Conservation (phyloP, 2,113 vertebrate genomes). For the Nesoenas mayeri region DNA sequence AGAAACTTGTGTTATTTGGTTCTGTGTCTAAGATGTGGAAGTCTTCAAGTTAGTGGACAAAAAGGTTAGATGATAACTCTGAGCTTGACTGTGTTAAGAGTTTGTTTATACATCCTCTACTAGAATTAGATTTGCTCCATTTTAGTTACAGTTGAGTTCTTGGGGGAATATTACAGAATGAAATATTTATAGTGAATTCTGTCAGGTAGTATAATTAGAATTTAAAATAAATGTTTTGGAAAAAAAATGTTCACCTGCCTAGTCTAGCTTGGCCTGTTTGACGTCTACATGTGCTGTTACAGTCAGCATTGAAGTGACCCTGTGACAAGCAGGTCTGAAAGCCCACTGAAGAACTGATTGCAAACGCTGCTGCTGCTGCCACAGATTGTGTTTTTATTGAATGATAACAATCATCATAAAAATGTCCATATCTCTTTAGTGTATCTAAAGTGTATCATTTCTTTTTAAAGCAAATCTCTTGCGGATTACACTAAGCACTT, state of each 20-base stretch:
- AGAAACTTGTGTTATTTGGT: background rate
- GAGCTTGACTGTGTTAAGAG: background rate
- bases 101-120: background rate
- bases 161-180: background rate
- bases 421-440: background rate
- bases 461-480: constrained; percentile 85
- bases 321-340: background rate
- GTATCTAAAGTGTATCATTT: background rate
- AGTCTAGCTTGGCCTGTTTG: background rate
- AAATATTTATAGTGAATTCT: background rate
- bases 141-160: background rate
- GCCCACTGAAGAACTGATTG: background rate
- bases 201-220: background rate
- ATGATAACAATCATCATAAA: background rate
- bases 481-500: constrained; percentile 90
- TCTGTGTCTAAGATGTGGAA: background rate
- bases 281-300: fast-evolving
- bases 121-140: background rate
- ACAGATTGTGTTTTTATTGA: background rate
- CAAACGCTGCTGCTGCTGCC: background rate
- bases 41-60: background rate
- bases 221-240: background rate
- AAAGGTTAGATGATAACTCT: background rate
- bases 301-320: background rate
- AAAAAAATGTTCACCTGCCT: background rate